A percentile compares a stretch with the other conserved stretches of the same genome.
These are phyloP conservation scores for Oreochromis grahami DNA, from an alignment of 2,797 vertebrate species.

Conservation along the genomic window DNA sequence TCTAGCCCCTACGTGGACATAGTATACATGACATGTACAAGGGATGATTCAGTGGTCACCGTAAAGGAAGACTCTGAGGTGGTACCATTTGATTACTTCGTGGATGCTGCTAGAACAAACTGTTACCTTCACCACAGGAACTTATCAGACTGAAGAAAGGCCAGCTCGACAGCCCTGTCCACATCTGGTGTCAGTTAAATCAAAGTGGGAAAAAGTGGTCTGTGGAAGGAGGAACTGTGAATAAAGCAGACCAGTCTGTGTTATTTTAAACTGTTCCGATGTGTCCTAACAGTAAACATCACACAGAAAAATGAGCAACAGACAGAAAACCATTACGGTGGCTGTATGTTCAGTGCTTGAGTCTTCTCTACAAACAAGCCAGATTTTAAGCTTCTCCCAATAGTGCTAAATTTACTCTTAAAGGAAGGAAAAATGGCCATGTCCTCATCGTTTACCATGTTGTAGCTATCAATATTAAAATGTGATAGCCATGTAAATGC, in stretches of 20 bases:
- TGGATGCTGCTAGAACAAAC: background rate
- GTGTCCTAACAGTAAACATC: background rate
- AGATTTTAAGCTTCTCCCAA: background rate
- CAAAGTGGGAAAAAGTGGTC: background rate
- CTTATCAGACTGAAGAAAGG: background rate
- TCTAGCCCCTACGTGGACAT: too few relatives aligned
- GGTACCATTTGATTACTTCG: background rate
- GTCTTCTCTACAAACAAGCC: background rate
- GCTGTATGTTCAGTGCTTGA: background rate
- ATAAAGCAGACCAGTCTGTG: background rate
- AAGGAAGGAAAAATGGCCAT: background rate
- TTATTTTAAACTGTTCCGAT: background rate
- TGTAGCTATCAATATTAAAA: background rate
- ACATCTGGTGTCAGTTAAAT: background rate
- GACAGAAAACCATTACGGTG: background rate
- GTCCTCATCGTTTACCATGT: background rate
- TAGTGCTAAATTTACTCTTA: rapidly evolving
- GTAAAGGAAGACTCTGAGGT: background rate
- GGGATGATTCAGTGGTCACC: background rate
- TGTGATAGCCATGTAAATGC: background rate
- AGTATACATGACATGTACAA: background rate
- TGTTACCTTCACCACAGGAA: background rate
- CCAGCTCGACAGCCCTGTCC: background rate
- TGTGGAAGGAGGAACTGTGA: background rate
- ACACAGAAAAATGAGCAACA: background rate